Conservation (phyloP, 23 tunicate species). For the Ascidia mentula region DNA sequence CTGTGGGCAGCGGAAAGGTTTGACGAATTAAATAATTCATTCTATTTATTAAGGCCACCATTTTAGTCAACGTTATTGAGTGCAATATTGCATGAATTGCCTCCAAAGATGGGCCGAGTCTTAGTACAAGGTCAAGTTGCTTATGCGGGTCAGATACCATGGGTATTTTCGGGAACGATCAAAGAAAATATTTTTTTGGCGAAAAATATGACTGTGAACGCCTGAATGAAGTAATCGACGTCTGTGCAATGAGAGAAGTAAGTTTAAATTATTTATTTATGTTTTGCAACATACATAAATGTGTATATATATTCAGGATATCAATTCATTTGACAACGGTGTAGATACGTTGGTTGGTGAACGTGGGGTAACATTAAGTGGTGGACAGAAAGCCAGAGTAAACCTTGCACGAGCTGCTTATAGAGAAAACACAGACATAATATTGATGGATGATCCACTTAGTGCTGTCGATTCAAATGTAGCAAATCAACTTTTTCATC, state of each 20-base stretch:
- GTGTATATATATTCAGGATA: neutral
- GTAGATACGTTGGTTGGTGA: neutral
- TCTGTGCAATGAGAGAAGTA: slow-evolving; percentile 32
- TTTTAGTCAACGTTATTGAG: slow-evolving; percentile 52
- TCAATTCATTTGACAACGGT: neutral
- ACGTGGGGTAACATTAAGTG: neutral
- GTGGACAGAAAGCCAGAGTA: slow-evolving; percentile 72
- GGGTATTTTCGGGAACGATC: slow-evolving; percentile 55
- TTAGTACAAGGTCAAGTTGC: slow-evolving; percentile 30
- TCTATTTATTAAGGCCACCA: neutral
- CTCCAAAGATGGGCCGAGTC: slow-evolving; percentile 16
- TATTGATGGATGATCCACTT: slow-evolving; percentile 91
- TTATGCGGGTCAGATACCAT: slow-evolving; percentile 56
- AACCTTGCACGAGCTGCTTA: slow-evolving; percentile 88
- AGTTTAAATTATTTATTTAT: neutral
- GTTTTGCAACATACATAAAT: neutral
- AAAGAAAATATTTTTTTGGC: slow-evolving; percentile 61
- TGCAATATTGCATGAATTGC: slow-evolving; percentile 55
- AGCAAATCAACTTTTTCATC: slow-evolving; percentile 58
- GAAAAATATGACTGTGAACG: slow-evolving; percentile 29
- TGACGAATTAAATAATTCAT: neutral
- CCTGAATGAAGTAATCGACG: slow-evolving; percentile 33
- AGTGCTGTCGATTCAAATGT: slow-evolving; percentile 88
- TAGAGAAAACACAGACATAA: slow-evolving; percentile 34
- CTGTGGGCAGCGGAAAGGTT: slow-evolving; percentile 19